A percentile compares a stretch with the other conserved stretches of the same genome.
Evolutionary conservation across 2,888 invertebrate genomes (phyloP).

Genomic region (Cryptus viduatorius): DNA sequence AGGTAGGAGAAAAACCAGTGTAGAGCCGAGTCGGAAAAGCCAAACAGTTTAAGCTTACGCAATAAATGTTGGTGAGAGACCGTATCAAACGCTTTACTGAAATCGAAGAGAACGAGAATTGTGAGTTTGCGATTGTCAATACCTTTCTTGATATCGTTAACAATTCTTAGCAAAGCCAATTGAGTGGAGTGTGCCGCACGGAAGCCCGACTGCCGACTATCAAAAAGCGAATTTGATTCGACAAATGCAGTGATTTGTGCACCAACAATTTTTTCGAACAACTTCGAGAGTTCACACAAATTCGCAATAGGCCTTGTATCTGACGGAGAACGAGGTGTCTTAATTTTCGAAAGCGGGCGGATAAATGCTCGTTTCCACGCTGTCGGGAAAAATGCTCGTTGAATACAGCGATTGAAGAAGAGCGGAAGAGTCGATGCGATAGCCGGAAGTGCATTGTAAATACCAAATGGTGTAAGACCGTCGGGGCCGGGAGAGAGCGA

Average conservation of each 20-base stretch:
- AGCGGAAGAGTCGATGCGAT: fast-evolving
- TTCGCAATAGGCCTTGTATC: background rate
- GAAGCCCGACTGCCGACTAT: background rate
- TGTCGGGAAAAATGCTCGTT: background rate
- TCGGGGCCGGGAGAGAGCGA: background rate
- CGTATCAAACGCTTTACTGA: background rate
- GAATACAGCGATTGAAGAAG: background rate
- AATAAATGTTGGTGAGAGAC: background rate
- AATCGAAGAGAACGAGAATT: background rate
- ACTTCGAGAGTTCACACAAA: background rate
- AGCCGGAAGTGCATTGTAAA: background rate
- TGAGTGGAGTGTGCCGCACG: background rate
- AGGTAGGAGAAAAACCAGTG: background rate
- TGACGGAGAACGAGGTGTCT: background rate
- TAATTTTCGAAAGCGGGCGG: background rate
- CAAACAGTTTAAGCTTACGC: background rate
- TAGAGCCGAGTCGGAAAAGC: background rate
- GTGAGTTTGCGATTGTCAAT: background rate
- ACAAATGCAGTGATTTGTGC: background rate
- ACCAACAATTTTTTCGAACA: background rate
- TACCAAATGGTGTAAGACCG: background rate
- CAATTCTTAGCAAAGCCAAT: background rate
- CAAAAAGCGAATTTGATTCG: background rate
- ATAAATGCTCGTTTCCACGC: background rate
- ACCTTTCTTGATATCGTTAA: background rate